Conservation (phyloP, 2,797 vertebrate species). For the Poeciliopsis paucimaculata region DNA sequence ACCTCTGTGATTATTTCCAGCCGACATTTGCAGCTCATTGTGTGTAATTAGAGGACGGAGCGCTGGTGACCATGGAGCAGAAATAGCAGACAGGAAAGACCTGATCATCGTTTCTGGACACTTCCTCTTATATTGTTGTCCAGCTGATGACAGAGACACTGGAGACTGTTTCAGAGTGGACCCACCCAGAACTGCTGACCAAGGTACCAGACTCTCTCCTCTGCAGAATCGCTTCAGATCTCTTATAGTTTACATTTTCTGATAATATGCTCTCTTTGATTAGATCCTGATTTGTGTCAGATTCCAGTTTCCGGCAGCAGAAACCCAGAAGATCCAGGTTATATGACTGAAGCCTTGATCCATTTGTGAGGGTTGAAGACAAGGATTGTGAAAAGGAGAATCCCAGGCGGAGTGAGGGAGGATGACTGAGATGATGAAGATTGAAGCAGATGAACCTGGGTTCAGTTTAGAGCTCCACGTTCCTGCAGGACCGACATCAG, state of each 20-base stretch:
- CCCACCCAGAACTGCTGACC: background rate
- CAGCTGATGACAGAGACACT: background rate
- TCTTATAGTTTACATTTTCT: background rate
- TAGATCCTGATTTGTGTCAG: background rate
- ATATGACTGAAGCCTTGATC: background rate
- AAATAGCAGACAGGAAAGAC: background rate
- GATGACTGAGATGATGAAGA: conserved; percentile 1
- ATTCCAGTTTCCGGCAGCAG: background rate
- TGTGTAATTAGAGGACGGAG: background rate
- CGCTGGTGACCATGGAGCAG: background rate
- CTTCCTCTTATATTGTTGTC: background rate
- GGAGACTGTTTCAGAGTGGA: background rate
- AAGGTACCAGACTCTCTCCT: background rate
- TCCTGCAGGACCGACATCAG: background rate
- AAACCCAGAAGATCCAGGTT: background rate
- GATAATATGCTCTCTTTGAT: background rate
- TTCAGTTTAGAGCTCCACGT: background rate
- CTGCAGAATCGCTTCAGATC: background rate
- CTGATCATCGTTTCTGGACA: background rate
- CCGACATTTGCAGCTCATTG: background rate
- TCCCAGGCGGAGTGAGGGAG: background rate
- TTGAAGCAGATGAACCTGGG: background rate
- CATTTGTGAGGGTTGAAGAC: background rate
- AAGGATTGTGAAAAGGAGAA: background rate
- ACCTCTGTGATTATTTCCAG: background rate